Conservation (phyloP, 2,888 invertebrate genomes). For the Empis stercorea region DNA sequence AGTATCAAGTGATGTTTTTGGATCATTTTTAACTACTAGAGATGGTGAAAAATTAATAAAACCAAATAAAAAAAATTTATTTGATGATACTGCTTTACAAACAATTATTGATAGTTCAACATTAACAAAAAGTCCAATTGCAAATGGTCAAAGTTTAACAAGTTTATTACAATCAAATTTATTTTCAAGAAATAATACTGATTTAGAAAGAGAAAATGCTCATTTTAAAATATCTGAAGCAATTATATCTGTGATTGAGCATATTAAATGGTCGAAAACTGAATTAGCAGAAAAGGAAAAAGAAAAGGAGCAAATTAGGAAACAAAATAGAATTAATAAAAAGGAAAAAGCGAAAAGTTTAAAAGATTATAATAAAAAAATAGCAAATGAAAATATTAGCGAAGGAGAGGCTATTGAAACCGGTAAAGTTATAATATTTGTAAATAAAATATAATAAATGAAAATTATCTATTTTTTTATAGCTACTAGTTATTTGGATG, state of each 20-base stretch:
- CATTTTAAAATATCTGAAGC: constrained; percentile 77
- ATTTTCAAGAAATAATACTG: constrained; percentile 56
- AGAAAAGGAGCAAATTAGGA: constrained; percentile 12
- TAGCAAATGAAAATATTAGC: constrained; percentile 1
- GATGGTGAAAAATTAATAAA: constrained; percentile 29
- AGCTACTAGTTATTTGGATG: constrained; percentile 1
- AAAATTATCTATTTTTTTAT: neutral
- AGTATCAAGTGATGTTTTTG: constrained; percentile 21
- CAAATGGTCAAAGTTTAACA: constrained; percentile 54
- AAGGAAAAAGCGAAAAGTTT: neutral
- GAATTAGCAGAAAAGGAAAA: constrained; percentile 12
- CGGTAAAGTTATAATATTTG: neutral
- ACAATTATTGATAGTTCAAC: neutral
- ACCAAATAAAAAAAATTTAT: constrained; percentile 23
- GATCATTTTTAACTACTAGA: constrained; percentile 26
- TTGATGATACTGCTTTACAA: constrained; percentile 25
- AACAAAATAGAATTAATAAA: constrained; percentile 8
- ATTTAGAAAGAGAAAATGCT: constrained; percentile 72
- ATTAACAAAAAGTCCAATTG: constrained; percentile 18
- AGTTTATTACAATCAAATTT: constrained; percentile 60
- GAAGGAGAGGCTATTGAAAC: neutral
- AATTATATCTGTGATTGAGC: constrained; percentile 69
- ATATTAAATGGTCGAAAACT: constrained; percentile 48
- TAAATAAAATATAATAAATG: too few species aligned
- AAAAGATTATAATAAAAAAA: neutral